These are phyloP conservation scores for Atractosteus spatula DNA, from an alignment of 2,113 vertebrate genomes.

Conservation along the genomic window DNA sequence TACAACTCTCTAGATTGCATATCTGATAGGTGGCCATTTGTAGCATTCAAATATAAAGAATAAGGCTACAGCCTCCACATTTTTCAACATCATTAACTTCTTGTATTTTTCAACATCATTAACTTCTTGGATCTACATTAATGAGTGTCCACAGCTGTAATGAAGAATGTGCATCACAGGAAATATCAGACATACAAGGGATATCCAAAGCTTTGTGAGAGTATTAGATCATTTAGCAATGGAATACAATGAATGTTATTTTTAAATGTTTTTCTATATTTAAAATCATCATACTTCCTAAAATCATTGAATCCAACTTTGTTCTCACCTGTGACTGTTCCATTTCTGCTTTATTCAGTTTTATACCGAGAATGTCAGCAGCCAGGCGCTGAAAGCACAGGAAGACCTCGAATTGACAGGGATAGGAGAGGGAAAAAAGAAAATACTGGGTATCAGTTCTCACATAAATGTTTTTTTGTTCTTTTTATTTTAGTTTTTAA, in stretches of 20 bases:
- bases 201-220: conserved; percentile 37
- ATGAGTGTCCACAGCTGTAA: conserved; percentile 45
- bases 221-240: too few species aligned
- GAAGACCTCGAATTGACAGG: conserved; percentile 77
- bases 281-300: neutral
- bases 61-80: conserved; percentile 52
- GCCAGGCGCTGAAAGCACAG: conserved; percentile 96
- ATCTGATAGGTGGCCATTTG: conserved; percentile 35
- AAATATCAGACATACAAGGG: conserved; percentile 48
- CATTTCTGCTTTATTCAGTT: conserved; percentile 97
- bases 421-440: conserved; percentile 63
- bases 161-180: conserved; percentile 42
- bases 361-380: conserved; percentile 93
- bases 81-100: conserved; percentile 56
- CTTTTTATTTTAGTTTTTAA: too few species aligned
- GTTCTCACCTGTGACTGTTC: conserved; percentile 94
- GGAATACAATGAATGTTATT: too few species aligned
- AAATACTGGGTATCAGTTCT: neutral
- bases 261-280: too few species aligned
- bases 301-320: neutral
- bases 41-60: conserved; percentile 62
- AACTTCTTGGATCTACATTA: conserved; percentile 51
- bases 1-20: conserved; percentile 31
- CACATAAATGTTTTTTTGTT: too few species aligned
- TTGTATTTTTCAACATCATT: conserved; percentile 54